These are phyloP conservation scores for Plebejus anna DNA, from an alignment of 2,888 invertebrate species.

Conservation along the genomic window DNA sequence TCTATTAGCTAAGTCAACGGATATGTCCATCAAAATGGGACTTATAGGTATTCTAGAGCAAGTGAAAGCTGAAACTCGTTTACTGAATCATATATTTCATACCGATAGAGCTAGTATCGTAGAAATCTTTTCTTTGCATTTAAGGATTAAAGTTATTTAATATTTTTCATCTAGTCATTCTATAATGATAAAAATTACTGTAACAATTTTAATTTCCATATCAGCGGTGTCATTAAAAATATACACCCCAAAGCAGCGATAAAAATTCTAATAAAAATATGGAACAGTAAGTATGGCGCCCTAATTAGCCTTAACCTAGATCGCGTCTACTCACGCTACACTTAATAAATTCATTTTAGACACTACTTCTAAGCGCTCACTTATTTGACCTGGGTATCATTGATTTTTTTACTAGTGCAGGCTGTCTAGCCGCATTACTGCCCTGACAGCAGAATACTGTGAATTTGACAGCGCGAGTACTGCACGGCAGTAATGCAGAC, in stretches of 20 bases:
- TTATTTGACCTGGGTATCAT: conserved; percentile 6
- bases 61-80: conserved; percentile 16
- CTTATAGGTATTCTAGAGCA: conserved; percentile 3
- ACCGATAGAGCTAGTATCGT: not conserved
- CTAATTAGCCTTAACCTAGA: conserved; percentile 22
- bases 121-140: not conserved
- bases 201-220: not conserved
- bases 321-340: conserved; percentile 13
- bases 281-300: conserved; percentile 8
- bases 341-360: conserved; percentile 2
- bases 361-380: not conserved
- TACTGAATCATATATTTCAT: conserved; percentile 11
- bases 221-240: not conserved
- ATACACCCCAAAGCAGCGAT: not conserved
- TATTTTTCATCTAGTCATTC: not conserved
- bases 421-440: not conserved
- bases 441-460: not conserved
- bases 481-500: not conserved
- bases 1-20: conserved; percentile 1
- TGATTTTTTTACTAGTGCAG: conserved; percentile 4
- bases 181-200: not conserved
- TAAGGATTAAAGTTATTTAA: not conserved
- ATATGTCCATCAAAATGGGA: conserved; percentile 8
- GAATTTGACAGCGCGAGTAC: not conserved
- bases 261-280: conserved; percentile 10